phyloP scores from a whole-genome alignment of 2,888 invertebrate species.

The Agrotis segetum region DNA sequence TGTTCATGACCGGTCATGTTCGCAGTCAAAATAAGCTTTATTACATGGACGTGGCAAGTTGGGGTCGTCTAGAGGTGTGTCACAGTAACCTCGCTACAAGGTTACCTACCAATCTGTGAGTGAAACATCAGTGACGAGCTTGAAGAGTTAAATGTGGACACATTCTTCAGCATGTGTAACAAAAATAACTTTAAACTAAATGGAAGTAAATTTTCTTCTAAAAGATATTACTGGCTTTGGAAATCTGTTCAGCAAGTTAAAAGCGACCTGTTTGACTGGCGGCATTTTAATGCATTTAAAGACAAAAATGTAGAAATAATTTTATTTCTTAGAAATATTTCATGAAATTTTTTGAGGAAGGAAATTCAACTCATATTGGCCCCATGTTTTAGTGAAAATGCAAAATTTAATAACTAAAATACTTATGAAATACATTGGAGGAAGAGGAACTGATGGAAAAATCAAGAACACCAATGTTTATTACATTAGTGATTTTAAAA shows the following conservation, averaged over 20 bases:
- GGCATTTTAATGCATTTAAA: neutral
- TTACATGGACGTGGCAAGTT: conserved; percentile 46
- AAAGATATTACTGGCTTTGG: neutral
- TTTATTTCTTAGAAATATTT: neutral
- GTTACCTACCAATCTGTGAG: conserved; percentile 43
- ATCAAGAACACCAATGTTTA: no score
- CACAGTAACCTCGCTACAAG: conserved; percentile 62
- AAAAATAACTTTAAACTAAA: neutral
- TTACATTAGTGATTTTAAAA: no score
- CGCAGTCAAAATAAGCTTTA: conserved; percentile 69
- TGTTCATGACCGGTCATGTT: conserved; percentile 39
- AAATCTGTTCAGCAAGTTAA: neutral
- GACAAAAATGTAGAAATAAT: neutral
- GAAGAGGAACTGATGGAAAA: neutral
- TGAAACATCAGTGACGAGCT: conserved; percentile 39
- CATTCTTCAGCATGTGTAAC: conserved; percentile 4
- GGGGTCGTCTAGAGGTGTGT: conserved; percentile 67
- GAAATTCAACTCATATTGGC: neutral
- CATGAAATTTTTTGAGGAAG: neutral
- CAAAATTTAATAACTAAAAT: neutral
- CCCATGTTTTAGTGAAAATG: no score
- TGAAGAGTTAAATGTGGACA: neutral
- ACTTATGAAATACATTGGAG: neutral
- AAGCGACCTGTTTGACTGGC: neutral
- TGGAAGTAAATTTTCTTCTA: neutral